Conservation (phyloP, 2,888 invertebrate genomes). For the Arrhopalites spinosus region DNA sequence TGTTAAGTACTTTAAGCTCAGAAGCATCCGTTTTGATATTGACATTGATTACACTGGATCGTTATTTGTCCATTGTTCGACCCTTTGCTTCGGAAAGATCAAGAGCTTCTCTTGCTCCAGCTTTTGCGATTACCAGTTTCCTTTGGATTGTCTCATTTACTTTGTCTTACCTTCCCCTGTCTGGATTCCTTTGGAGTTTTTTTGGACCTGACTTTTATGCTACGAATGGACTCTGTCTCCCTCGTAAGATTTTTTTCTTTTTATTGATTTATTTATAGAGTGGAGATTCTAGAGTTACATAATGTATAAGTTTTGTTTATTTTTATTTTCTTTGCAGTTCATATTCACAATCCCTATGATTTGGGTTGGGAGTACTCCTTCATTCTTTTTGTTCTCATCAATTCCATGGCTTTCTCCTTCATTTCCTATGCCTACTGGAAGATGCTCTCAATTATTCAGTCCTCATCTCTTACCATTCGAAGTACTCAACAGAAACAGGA, state of each 20-base stretch:
- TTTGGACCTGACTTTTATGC: slow-evolving; percentile 66
- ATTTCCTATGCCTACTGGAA: slow-evolving; percentile 66
- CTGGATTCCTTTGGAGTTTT: slow-evolving; percentile 60
- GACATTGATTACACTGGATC: slow-evolving; percentile 67
- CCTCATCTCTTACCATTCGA: slow-evolving; percentile 65
- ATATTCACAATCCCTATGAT: slow-evolving; percentile 68
- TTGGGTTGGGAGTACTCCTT: slow-evolving; percentile 69
- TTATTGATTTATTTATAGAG: no score
- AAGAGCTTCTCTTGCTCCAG: slow-evolving; percentile 43
- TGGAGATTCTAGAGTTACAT: no score
- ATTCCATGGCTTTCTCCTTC: slow-evolving; percentile 65
- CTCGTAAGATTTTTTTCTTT: no score
- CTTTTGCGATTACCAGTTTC: slow-evolving; percentile 28
- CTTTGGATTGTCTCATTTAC: slow-evolving; percentile 59
- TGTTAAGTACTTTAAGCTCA: slow-evolving; percentile 67
- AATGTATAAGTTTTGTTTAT: no score
- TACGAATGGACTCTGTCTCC: slow-evolving; percentile 67
- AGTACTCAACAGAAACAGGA: slow-evolving; percentile 64
- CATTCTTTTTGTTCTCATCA: slow-evolving; percentile 65
- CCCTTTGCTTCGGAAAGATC: slow-evolving; percentile 62
- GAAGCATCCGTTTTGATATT: slow-evolving; percentile 68
- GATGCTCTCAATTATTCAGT: slow-evolving; percentile 66
- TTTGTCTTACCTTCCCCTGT: slow-evolving; percentile 63
- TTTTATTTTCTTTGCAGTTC: slow-evolving; percentile 64
- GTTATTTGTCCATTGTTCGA: slow-evolving; percentile 65